Evolutionary conservation across 2,797 vertebrate genomes (phyloP).

Genomic region (Nasua narica): DNA sequence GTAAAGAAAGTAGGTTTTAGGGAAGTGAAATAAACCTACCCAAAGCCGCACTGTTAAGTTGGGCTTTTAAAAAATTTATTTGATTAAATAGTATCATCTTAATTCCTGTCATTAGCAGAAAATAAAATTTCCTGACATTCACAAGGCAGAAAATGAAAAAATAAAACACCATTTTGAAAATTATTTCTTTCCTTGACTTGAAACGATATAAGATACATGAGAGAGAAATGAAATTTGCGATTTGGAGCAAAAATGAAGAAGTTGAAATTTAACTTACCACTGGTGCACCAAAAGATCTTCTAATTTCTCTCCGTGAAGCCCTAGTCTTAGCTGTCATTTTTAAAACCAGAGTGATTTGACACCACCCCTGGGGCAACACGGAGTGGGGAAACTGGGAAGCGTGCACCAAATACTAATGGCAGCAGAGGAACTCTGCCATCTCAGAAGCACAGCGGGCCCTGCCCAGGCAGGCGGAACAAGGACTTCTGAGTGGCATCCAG

Average conservation of each 20-base stretch:
- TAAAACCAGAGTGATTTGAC: neutral
- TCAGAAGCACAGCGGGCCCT: fast-evolving
- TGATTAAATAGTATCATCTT: neutral
- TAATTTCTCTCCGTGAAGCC: neutral
- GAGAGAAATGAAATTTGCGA: neutral
- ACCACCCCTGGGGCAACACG: neutral
- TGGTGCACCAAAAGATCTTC: neutral
- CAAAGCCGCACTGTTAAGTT: neutral
- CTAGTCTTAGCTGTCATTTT: neutral
- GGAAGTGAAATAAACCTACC: neutral
- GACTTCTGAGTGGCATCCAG: neutral
- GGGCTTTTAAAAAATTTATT: neutral
- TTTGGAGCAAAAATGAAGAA: neutral
- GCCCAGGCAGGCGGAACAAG: fast-evolving
- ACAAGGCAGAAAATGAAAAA: neutral
- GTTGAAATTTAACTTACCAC: neutral
- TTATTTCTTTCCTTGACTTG: neutral
- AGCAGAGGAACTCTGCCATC: fast-evolving
- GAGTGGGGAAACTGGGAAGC: fast-evolving
- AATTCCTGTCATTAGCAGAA: neutral
- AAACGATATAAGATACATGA: neutral
- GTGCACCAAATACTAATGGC: fast-evolving
- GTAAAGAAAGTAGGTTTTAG: neutral
- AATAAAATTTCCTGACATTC: neutral
- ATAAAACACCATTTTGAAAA: neutral